Percentiles rank a stretch among this genome's conserved stretches.
phyloP scores from a whole-genome alignment of 2,113 vertebrate species.

The Epinephelus moara region DNA sequence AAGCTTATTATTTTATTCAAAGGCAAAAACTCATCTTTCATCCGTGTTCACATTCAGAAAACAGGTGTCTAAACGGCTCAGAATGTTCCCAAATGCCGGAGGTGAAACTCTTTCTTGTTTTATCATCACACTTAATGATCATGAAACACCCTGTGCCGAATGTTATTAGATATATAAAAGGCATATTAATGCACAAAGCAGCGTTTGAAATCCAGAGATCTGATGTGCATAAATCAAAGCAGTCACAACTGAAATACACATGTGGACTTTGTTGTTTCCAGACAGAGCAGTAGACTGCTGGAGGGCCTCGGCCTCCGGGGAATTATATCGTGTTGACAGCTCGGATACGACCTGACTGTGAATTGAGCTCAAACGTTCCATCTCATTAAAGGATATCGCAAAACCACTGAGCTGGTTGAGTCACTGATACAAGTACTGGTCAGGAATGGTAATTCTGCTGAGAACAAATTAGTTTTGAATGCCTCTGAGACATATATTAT shows the following conservation, averaged over 20 bases:
- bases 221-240: conserved; percentile 49
- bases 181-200: conserved; percentile 13
- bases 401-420: conserved; percentile 58
- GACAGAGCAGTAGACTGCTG: conserved; percentile 49
- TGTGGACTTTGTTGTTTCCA: conserved; percentile 49
- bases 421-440: conserved; percentile 61
- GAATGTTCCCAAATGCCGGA: conserved; percentile 18
- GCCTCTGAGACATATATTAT: conserved; percentile 10
- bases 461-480: conserved; percentile 24
- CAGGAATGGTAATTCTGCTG: conserved; percentile 19
- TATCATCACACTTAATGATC: conserved; percentile 28
- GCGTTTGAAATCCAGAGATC: conserved; percentile 22
- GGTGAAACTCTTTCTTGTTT: conserved; percentile 7
- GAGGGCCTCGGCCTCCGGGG: conserved; percentile 56
- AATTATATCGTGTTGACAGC: conserved; percentile 64
- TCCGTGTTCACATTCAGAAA: conserved; percentile 4
- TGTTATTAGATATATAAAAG: conserved; percentile 20
- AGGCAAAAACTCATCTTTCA: not conserved
- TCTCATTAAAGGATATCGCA: conserved; percentile 63
- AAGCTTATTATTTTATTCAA: not conserved
- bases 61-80: conserved; percentile 8
- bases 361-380: conserved; percentile 66
- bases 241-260: conserved; percentile 17
- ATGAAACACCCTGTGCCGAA: conserved; percentile 19
- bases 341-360: conserved; percentile 63